phyloP scores from a whole-genome alignment of 2,888 invertebrate genomes.

The Platycnemis pennipes region DNA sequence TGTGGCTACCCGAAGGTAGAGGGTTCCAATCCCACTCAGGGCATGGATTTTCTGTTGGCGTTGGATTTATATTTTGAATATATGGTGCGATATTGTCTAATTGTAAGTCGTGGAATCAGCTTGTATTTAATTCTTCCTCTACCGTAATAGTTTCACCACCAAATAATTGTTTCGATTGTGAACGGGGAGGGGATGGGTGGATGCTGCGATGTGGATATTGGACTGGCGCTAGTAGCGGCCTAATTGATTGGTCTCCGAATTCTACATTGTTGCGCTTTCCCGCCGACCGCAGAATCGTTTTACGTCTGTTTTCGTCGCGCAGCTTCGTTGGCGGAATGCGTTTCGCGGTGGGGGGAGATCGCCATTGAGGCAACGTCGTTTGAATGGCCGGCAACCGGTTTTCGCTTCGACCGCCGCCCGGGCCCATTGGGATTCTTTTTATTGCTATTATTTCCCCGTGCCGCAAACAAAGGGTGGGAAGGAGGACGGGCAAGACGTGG shows the following conservation, averaged over 20 bases:
- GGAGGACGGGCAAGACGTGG: background rate
- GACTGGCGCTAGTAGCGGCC: too few species aligned
- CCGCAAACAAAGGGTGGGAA: background rate
- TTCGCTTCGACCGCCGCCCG: background rate
- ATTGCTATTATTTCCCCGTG: background rate
- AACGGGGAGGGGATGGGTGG: too few species aligned
- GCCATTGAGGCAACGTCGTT: background rate
- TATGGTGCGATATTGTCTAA: too few species aligned
- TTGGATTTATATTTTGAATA: too few species aligned
- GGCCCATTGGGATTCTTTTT: background rate
- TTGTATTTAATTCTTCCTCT: too few species aligned
- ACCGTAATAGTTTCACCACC: too few species aligned
- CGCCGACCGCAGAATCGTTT: background rate
- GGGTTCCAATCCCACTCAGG: too few species aligned
- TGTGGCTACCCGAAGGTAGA: too few species aligned
- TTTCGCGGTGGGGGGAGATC: background rate
- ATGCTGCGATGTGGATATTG: too few species aligned
- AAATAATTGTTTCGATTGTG: too few species aligned
- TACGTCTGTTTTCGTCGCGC: background rate
- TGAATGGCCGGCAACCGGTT: constrained; percentile 3
- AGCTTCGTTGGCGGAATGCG: background rate
- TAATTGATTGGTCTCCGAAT: background rate
- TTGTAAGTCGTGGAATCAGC: too few species aligned
- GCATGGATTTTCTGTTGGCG: too few species aligned
- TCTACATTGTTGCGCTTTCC: background rate